Percentiles rank a stretch among this genome's conserved stretches.
Conservation (phyloP, 2,888 invertebrate species). For the Tricholauxania praeusta region DNA sequence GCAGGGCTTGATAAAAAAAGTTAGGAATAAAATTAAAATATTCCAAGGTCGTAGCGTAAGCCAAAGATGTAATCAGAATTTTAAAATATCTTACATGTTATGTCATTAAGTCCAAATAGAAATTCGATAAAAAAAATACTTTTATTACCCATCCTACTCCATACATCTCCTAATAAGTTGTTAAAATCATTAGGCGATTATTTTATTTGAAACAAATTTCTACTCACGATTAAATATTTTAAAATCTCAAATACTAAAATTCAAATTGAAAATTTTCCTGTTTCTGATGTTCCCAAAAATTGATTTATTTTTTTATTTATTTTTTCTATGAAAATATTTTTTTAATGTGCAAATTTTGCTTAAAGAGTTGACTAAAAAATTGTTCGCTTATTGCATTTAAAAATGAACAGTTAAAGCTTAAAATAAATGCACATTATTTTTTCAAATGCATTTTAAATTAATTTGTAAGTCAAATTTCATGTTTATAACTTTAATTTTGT, state of each 20-base stretch:
- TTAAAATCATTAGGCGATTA: not conserved
- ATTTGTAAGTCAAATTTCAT: not conserved
- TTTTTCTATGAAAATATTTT: no score
- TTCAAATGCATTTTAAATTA: not conserved
- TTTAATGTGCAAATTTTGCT: not conserved
- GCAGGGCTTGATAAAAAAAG: no score
- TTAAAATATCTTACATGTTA: no score
- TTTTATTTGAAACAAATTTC: slow-evolving; percentile 27
- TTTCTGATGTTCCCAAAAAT: not conserved
- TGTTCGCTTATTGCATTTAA: not conserved
- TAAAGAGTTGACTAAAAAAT: not conserved
- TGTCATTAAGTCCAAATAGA: no score
- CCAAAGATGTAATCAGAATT: no score
- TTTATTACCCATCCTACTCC: no score
- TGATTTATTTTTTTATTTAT: no score
- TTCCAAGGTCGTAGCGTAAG: no score
- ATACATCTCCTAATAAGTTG: no score
- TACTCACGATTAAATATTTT: not conserved
- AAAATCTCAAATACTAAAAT: slow-evolving; percentile 1
- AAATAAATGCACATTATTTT: not conserved
- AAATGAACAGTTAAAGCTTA: not conserved
- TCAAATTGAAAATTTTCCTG: slow-evolving; percentile 1
- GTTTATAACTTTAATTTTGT: slow-evolving; percentile 11
- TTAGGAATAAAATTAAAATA: no score
- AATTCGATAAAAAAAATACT: no score